Base-by-base conservation (phyloP, 2,888 invertebrate species). In the Leptinotarsa peninsularis region DNA sequence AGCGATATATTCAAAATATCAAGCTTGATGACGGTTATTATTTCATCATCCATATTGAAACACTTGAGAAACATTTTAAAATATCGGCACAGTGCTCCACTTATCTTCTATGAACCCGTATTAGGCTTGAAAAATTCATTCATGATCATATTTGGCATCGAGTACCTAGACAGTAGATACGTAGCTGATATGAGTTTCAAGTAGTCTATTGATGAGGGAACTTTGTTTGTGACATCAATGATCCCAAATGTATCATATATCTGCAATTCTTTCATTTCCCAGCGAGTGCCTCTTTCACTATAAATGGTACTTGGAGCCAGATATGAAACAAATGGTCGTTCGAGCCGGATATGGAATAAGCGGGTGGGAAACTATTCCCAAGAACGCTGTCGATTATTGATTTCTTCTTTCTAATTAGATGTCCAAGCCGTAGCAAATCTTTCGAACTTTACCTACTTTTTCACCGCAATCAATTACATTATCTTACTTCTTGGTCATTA, bases 151-250 rank as follows among this genome's bases (percentile, higher is more conserved):
- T 58, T 72, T 56, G 71, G 71, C 66, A 71, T 58, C 27, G 58
- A 58, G 71, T 74, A 71, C 67, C 66, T 33, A 66, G 70, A 70
- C 63, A 63, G 49, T 69, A n/a, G n/a, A n/a, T n/a, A 69, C 67
- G 73, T 69, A 66, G 69, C 70, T 70, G 69, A 69, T 66, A 70
- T 49, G 56, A 66, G 70, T 63, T 74, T 58, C 67, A 74, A 74
- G 74, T 74, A 67, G 66, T 67, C 66, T 58, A 71, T 71, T 71
- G 71, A 74, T 74, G 74, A 67, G 71, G 74, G 74, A 18, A 67
- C 67, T 74, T 71, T 67, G 58, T 18, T 71, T 67, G 58, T 18
- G 21, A 58, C 21, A 58, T 58, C 56, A 58, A 21, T 58, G 21
- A 58, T 18, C 10, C 56, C 23, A n/a, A 21, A 58, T 58, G 13